Evolutionary conservation across 2,113 vertebrate genomes (phyloP), one percentile per base, ranked within the genome.

Genomic region (Martes martes): DNA sequence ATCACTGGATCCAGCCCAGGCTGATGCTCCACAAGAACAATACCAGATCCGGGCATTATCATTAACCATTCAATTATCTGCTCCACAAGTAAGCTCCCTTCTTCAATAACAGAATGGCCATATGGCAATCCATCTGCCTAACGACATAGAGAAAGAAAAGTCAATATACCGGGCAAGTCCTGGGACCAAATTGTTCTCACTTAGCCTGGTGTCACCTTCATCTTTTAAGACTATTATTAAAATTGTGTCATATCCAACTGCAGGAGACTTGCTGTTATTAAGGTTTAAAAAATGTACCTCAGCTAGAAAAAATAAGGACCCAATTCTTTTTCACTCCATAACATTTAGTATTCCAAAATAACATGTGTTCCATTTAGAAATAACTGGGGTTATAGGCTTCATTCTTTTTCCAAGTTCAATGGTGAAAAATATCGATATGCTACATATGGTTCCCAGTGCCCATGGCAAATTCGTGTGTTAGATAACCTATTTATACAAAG

Each of bases 51-150:
- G 4, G 8, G 55, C 19, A 23, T 23, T 59, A 14, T 0, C n/a
- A 6, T 39, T 39, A 55, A 8, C 33, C 6, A 73, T 59, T 57
- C 7, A 76, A 4, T 39, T 59, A 45, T n/a, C 84, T 73, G 21
- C 31, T 52, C 15, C 19, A n/a, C 3, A 79, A 33, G 3, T 39
- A 55, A 39, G 0, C 9, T 47, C 5, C 59, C 2, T 2, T 39
- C 6, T 67, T 89, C 2, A 36, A 4, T 7, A 86, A 61, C 3
- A 78, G 10, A 33, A 88, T 31, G 23, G 1, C 16, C 42, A 47
- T 2, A 73, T 0, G 7, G 7, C 1, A 0, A 11, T 15, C n/a
- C 33, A 19, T 52, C 42, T 59, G 15, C 1, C 24, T 91, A 11
- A 24, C 9, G 36, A 71, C 26, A 57, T 2, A 52, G 4, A 71